These are phyloP conservation scores for Fragum whitleyi DNA, from an alignment of 2,888 invertebrate species.

Conservation along the genomic window DNA sequence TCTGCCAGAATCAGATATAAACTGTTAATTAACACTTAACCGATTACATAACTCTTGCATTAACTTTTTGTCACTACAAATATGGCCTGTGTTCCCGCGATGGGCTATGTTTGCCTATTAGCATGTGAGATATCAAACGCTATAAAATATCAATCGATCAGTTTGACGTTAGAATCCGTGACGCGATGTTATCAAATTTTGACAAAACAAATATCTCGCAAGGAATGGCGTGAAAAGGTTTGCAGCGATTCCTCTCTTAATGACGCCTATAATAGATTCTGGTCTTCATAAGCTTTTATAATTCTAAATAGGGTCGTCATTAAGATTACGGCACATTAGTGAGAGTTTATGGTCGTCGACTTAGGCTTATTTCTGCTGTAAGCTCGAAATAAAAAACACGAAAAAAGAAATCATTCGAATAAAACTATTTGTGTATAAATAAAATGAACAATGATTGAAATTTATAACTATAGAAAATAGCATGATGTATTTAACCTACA, in stretches of 20 bases:
- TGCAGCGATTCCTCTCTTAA: background rate
- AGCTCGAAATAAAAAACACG: too few species aligned
- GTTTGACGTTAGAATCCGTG: background rate
- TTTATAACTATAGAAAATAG: too few species aligned
- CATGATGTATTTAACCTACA: too few species aligned
- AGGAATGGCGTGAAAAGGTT: background rate
- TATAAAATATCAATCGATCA: constrained; percentile 19
- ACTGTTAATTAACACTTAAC: constrained; percentile 29
- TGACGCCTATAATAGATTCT: too few species aligned
- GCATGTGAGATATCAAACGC: constrained; percentile 13
- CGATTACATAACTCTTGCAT: constrained; percentile 47
- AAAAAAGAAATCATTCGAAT: too few species aligned
- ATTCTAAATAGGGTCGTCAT: too few species aligned
- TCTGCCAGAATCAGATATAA: constrained; percentile 18
- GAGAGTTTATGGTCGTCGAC: too few species aligned
- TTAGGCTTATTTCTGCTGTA: too few species aligned
- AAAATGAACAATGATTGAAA: too few species aligned
- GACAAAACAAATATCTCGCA: background rate
- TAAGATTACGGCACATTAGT: too few species aligned
- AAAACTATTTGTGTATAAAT: too few species aligned
- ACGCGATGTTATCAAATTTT: constrained; percentile 5
- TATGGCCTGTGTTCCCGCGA: constrained; percentile 17
- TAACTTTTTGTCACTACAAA: constrained; percentile 23
- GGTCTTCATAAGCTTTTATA: too few species aligned
- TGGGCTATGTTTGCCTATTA: constrained; percentile 19